Evolutionary conservation across 2,113 vertebrate species (phyloP), one percentile per base, ranked within the genome.

Genomic region (Misgurnus anguillicaudatus): DNA sequence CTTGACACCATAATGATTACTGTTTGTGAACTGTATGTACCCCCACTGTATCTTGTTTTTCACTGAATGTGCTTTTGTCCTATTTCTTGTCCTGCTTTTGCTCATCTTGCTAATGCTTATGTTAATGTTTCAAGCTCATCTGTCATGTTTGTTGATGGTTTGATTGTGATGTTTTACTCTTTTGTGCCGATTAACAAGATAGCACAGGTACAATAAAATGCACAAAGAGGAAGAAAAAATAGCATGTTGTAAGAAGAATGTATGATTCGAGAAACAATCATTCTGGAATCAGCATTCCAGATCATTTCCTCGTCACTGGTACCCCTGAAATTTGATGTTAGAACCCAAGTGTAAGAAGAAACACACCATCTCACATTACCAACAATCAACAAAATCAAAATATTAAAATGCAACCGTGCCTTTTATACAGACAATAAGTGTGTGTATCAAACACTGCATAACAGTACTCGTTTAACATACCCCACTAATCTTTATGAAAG

Each of bases 281-380:
- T 53, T 83, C 85, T 84, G 87, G 90, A 91, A 91, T 91, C 87
- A 51, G 53, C 78, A 87, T 90, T 90, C 88, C 87, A 89, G 86
- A 84, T 86, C 86, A 92, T 90, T 91, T 89, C 86, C 89, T 89
- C 87, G 64, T 86, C 85, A 83, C 78, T 78, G 80, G 75, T 82
- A 81, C 64, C 77, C 70, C 79, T 85, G 73, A 89, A 86, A 86
- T 85, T 42, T 85, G 69, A 75, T 76, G 86, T 90, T 89, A 90
- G 84, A 88, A 72, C 58, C 71, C 88, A 90, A 89, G 81, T 79
- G 68, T 65, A 83, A 85, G 81, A 86, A 90, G 75, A 87, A 89
- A 86, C 83, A 63, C 73, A 85, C 70, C 86, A 87, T 69, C 47
- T 70, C 80, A 82, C 60, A 87, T 68, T 13, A 51, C 58, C 85